Conservation (phyloP, 2,797 vertebrate species). For the Gallirallus australis region DNA sequence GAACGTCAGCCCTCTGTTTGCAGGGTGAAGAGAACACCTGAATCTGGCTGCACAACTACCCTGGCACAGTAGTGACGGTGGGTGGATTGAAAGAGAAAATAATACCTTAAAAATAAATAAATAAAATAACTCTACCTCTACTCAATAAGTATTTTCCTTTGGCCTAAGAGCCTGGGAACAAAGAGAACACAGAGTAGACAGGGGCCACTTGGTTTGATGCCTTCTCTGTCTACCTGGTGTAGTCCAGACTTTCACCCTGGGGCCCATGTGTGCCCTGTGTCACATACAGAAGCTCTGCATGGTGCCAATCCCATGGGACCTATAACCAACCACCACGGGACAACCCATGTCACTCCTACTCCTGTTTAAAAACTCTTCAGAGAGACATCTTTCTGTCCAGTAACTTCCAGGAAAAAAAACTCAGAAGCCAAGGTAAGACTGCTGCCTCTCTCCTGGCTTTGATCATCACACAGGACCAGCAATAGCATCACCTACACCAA, state of each 20-base stretch:
- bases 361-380: background rate
- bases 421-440: background rate
- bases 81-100: background rate
- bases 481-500: background rate
- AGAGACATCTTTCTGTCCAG: background rate
- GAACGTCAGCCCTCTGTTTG: background rate
- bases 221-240: background rate
- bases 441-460: background rate
- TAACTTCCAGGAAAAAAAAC: background rate
- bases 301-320: background rate
- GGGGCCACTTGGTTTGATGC: background rate
- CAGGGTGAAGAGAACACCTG: background rate
- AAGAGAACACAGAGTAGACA: background rate
- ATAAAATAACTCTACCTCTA: background rate
- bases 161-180: background rate
- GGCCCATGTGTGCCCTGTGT: accelerated
- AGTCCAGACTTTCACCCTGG: background rate
- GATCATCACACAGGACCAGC: accelerated
- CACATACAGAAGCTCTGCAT: background rate
- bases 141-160: background rate
- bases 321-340: background rate
- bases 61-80: background rate
- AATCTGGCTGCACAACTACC: background rate
- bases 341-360: background rate
- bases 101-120: background rate